These are phyloP conservation scores for Catharus minimus DNA, from an alignment of 2,113 vertebrate species.

Conservation along the genomic window DNA sequence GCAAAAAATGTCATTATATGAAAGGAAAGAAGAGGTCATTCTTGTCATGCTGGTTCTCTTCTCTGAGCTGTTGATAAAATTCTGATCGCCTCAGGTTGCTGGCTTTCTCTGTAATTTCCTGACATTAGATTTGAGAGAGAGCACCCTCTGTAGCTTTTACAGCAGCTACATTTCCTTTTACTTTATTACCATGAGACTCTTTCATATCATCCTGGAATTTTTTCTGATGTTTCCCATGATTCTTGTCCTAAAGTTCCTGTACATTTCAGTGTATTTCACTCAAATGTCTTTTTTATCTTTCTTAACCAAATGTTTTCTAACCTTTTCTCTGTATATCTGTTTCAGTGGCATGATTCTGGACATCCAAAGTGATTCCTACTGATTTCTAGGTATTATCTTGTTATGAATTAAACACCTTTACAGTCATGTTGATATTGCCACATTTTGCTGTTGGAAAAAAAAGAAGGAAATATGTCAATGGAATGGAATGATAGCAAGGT, in stretches of 20 bases:
- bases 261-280: neutral
- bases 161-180: constrained; percentile 2
- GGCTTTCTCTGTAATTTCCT: constrained; percentile 33
- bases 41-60: constrained; percentile 17
- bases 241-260: neutral
- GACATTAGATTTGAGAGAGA: neutral
- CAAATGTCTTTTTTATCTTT: neutral
- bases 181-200: neutral
- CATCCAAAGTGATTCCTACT: neutral
- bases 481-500: neutral
- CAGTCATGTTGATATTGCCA: neutral
- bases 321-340: neutral
- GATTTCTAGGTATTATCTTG: neutral
- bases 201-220: neutral
- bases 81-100: neutral
- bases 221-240: neutral
- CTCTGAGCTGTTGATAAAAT: constrained; percentile 7
- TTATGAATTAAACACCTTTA: neutral
- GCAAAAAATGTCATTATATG: constrained; percentile 12
- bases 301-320: neutral
- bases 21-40: constrained; percentile 40
- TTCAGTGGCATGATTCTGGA: neutral
- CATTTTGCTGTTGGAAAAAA: neutral
- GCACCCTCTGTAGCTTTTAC: neutral
- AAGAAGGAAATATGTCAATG: neutral